Evolutionary conservation across 2,888 invertebrate species (phyloP), one percentile per base, ranked within the genome.

Genomic region (Hirtodrosophila cameraria): DNA sequence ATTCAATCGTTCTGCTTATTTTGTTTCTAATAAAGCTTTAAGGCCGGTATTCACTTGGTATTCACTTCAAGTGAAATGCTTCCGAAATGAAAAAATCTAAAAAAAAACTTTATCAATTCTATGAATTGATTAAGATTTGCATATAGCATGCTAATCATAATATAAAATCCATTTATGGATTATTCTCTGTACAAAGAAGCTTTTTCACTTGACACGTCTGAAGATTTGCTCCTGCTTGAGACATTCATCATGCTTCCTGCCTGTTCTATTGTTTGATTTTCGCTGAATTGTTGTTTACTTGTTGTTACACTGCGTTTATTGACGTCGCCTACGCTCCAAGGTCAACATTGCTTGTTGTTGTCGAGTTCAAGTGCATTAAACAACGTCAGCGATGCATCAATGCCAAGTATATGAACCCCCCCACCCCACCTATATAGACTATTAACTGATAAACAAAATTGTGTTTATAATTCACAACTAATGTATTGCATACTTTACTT

Each of bases 281-380:
- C 59, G 69, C 54, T 55, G 12, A 11, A 43, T 61, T 72, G 61
- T 76, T 84, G 67, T 86, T 82, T 80, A 86, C 74, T 61, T 64
- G 61, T 12, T 62, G 45, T 67, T 75, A 57, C 16, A 59, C 63
- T 62, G 66, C 66, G 57, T 81, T 81, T 77, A 74, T 84, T 76
- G 84, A 76, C 65, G 48, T 53, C 38, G 72, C 43, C 58, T 28
- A 33, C 31, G 45, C 30, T 57, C 20, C 73, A 73, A 31, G 68
- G 73, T 49, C 68, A 67, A 43, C 35, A 45, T 53, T 55, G 49
- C 28, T 39, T 33, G 50, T 18, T 39, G 67, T 36, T 52, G 30
- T 55, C 27, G 69, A 67, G 69, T 73, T 70, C 69, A 61, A 70
- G 67, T 62, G 75, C 71, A 73, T 60, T 74, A 55, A 55, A 63